Evolutionary conservation across 2,113 vertebrate species (phyloP), one percentile per base, ranked within the genome.

Genomic region (Phyllopteryx taeniolatus): DNA sequence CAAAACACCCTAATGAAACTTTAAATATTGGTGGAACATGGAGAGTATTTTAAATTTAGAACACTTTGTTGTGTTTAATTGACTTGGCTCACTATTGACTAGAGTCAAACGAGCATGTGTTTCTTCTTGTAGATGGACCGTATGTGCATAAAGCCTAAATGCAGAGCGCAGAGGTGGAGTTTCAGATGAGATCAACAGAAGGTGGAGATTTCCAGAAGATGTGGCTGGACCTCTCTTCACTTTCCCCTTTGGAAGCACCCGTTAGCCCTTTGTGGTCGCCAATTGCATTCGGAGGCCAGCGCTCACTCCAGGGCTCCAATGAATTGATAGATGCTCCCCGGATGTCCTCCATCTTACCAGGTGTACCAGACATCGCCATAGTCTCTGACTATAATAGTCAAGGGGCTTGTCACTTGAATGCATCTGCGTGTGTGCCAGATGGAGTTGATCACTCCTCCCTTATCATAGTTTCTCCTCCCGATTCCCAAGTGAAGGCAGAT

Each of bases 181-280:
- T 47, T 84, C 91, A 84, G 90, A 86, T 93, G 88, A 92, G 90
- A 83, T 83, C 87, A 17, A 88, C 88, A 62, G 93, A 93, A 63
- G 92, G 93, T 47, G 76, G 77, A 67, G 88, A 93, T 49, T 63
- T 91, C 87, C 94, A 92, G 84, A 91, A 89, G 80, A 85, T 92
- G 86, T 91, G 87, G 88, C 88, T 92, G 71, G 92, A 94, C 87
- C 86, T 94, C 70, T 93, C 93, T 67, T 91, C 91, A 65, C 86
- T 93, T 60, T 82, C 90, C 73, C 79, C 87, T 73, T 88, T 94
- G 73, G 87, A 94, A 71, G 87, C 61, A 81, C 89, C 90, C 54
- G 80, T 82, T 76, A 90, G 91, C 74, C 84, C 92, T 82, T 81
- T 94, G 73, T 92, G 93, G 69, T 87, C 90, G 44, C 89, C 94